Base-by-base conservation (phyloP, 2,113 vertebrate species). In the Apteryx mantelli region DNA sequence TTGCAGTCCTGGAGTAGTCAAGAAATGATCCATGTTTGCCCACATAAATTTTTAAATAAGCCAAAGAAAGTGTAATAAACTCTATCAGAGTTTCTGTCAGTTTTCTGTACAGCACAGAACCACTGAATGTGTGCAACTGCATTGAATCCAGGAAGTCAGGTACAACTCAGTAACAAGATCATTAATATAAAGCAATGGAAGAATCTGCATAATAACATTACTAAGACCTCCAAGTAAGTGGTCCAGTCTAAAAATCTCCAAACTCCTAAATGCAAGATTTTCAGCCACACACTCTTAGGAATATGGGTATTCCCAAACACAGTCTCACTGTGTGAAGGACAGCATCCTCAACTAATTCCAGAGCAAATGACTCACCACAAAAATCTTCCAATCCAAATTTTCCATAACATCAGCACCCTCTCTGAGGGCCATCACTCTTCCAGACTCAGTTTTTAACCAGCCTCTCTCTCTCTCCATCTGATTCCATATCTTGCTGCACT, bases 321-420 rank as follows among this genome's bases (percentile, higher is more conserved):
- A 50, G 55, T 46, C 64, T 68, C 58, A 18, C n/a, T 68, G 40
- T 13, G 46, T 52, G 22, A 91, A 88, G 30, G 32, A 13, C 79
- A 90, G 81, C 60, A 95, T 88, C 50, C 50, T 89, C 58, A 38
- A 68, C 22, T 60, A 91, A 95, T 77, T 95, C 82, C 93, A 89
- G 46, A 75, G 69, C 4, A 86, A 64, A 82, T 78, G 64, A 95
- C 25, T 95, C 89, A 88, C 53, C 61, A 91, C 42, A 56, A 92
- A 88, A 93, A 58, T 48, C 48, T 91, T 74, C 71, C 26, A 74
- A 28, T 40, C 19, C 64, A 93, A 73, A 75, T 30, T 79, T 94
- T 92, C 68, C 40, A 2, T 36, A 89, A 74, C 16, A 90, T 46
- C 73, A 88, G n/a, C 44, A 83, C 14, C 18, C 28, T 70, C 60